Base-by-base conservation (phyloP, 2,888 invertebrate genomes). In the Lithophane semibrunnea region DNA sequence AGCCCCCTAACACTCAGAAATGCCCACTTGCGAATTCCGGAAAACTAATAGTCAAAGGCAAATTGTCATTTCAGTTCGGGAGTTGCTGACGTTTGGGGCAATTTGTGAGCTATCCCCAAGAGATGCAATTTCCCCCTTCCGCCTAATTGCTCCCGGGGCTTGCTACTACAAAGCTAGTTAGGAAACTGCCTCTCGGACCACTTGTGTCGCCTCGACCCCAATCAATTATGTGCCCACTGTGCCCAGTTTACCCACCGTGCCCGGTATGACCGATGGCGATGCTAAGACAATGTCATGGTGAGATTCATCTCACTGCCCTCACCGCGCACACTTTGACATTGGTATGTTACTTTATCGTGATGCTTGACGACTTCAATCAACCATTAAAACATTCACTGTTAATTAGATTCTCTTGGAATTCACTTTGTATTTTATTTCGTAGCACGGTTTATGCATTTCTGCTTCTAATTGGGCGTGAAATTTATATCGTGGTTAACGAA, bases 121-220 rank as follows among this genome's bases (percentile, higher is more conserved):
- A 93, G 95, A 93, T 95, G 95, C 94, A 95, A 95, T 96, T 95
- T 94, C 94, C 95, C 86, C 89, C 89, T 93, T 92, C 89, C 91
- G 91, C 90, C 91, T 96, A 95, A 96, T 96, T 96, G 95, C 92
- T 93, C 92, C 89, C 91, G 90, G 82, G 85, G 89, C 89, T 82
- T 88, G 87, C 85, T 91, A 90, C 87, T 91, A 92, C 91, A 92
- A 90, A 91, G 92, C 92, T 91, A 92, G 93, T 93, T 92, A 90
- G 91, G 86, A 87, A 89, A 91, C 91, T 91, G 86, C 84, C 88
- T 83, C 85, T 87, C 88, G 86, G 88, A 83, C 88, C 90, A 90
- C 91, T 92, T 89, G 90, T 88, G 88, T 88, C 90, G 86, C 84
- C 83, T 88, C 87, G 88, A 90, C 89, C 89, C 90, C 89, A 90